Evolutionary conservation across 2,113 vertebrate species (phyloP), one percentile per base, ranked within the genome.

Genomic region (Corydoras maculifer): DNA sequence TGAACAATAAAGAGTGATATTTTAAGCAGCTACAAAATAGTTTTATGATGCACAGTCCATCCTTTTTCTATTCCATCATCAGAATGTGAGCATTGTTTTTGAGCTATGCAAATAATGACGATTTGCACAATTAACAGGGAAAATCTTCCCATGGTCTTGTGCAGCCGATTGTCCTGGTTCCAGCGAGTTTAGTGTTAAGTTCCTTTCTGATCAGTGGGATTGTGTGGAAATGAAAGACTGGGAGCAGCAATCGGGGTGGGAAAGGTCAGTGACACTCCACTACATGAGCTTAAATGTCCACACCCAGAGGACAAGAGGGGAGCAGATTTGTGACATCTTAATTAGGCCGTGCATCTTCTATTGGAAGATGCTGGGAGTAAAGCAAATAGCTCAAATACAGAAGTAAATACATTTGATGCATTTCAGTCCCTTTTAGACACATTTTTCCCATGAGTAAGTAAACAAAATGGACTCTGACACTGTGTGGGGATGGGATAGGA

Each of bases 201-300:
- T 62, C 11, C 77, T 81, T 79, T 87, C 82, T 83, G 87, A 88
- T 88, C 83, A 84, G 83, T 80, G 82, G 85, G 84, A 85, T 83
- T 83, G 75, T 83, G 82, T 72, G 63, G 31, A 75, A 65, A 25
- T 25, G 18, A 25, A 25, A 25, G 18, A 25, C 18, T 25, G 18
- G 77, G 84, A 81, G 76, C 78, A 77, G 71, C 68, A 79, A 83
- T 82, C 53, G 25, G 82, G 86, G 82, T 75, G 66, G 70, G 75
- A 81, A 82, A 88, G 88, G 88, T 89, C 88, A 90, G 77, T 12
- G 59, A 82, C 84, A 87, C 84, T 84, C 84, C 83, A 87, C 88
- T 85, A 86, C 83, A 82, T 86, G 87, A 88, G 85, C 86, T 89
- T 86, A 86, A 88, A 85, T 85, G 86, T 89, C 87, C 83, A 88